Base-by-base conservation (phyloP, 2,113 vertebrate species). In the Alces alces region DNA sequence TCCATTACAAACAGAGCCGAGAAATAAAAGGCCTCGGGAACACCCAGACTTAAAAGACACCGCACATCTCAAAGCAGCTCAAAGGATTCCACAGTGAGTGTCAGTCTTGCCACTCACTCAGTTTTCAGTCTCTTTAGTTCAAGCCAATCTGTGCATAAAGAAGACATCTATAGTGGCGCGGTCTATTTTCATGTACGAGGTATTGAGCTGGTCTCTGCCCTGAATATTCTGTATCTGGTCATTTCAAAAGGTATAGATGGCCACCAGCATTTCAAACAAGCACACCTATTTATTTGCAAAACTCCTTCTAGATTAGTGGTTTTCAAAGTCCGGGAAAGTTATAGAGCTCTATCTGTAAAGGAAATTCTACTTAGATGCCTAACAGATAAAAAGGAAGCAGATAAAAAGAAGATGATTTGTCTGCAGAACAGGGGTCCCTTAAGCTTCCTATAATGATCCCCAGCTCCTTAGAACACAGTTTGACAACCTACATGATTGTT, bases 81-180 rank as follows among this genome's bases (percentile, higher is more conserved):
- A 12, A 28, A 78, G 36, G 54, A 73, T 60, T 94, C 78, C 55
- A 36, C 5, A 4, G 27, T 55, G 36, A 83, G 55, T 13, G 23
- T 36, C 39, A 12, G 61, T 30, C 50, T 50, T 64, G 25, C 39
- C 30, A 50, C 33, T 83, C 43, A 60, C 60, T 91, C 57, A 21
- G 36, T 52, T 80, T 52, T 52, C 30, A 3, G 17, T 86, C 57
- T 89, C 58, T 83, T 47, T 45, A 7, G 76, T 30, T 82, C 64
- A 82, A 52, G 66, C 9, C 58, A 27, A 5, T 25, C 39, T 21
- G 23, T 9, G 39, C 80, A 55, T 12, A 28, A 14, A 2, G 11
- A 27, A 79, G 47, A 21, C 27, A 0, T 1, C 12, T 6, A 5
- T 13, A 12, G 5, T 1, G 2, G 9, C 0, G 0, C 0, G 0